Conservation (phyloP, 2,888 invertebrate species). For the Macrosiphum euphorbiae region DNA sequence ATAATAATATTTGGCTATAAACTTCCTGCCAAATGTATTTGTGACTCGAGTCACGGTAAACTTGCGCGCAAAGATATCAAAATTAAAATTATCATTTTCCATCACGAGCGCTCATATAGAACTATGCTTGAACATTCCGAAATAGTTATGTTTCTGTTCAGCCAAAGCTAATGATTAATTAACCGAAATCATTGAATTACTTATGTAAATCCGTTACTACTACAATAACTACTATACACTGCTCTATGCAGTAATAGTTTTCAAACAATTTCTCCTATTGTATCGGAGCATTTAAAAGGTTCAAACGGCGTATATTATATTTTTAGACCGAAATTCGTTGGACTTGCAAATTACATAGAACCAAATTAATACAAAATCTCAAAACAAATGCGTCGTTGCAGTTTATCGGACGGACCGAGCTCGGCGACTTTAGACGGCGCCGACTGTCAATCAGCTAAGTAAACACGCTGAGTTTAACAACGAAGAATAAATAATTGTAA, state of each 20-base stretch:
- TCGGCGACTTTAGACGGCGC: background rate
- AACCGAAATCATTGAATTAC: background rate
- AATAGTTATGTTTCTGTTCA: constrained; percentile 26
- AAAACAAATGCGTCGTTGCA: background rate
- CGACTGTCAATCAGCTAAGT: constrained; percentile 27
- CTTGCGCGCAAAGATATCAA: background rate
- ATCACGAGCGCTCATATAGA: background rate
- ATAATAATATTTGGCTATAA: background rate
- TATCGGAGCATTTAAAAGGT: background rate
- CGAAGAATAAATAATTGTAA: background rate
- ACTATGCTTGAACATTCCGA: background rate
- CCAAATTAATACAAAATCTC: background rate
- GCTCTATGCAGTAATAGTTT: background rate
- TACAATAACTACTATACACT: background rate
- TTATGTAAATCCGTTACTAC: constrained; percentile 4
- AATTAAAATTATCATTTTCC: background rate
- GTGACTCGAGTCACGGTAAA: background rate
- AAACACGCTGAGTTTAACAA: background rate
- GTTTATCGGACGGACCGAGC: background rate
- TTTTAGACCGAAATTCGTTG: background rate
- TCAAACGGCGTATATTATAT: background rate
- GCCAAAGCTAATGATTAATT: constrained; percentile 19
- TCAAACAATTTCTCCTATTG: background rate
- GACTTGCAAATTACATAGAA: background rate
- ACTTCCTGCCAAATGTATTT: background rate